Conservation (phyloP, 1,140 invertebrate species). For the Drosophila funebris region DNA sequence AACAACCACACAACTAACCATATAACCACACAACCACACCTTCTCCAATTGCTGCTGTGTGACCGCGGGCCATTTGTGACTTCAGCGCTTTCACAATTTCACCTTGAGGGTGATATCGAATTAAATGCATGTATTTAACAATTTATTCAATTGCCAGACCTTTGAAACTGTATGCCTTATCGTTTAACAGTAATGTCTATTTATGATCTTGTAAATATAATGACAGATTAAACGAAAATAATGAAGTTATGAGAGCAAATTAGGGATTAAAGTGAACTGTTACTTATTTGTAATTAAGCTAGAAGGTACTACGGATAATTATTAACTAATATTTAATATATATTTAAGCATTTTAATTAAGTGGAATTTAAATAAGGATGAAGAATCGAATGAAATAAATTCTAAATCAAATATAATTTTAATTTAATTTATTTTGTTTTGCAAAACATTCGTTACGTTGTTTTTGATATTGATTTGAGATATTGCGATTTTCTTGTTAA, state of each 20-base stretch:
- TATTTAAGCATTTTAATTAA: too few species aligned
- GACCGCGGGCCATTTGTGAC: slow-evolving; percentile 46
- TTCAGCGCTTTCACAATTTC: slow-evolving; percentile 71
- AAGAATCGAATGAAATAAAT: too few species aligned
- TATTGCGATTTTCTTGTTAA: too few species aligned
- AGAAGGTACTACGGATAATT: too few species aligned
- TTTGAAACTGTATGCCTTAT: background rate
- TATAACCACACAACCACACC: slow-evolving; percentile 25
- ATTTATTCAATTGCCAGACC: slow-evolving; percentile 4
- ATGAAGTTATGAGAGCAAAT: background rate
- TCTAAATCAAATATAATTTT: too few species aligned
- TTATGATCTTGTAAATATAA: background rate
- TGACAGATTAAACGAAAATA: background rate
- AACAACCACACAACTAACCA: background rate
- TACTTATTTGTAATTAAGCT: background rate
- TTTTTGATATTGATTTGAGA: too few species aligned
- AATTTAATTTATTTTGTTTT: too few species aligned
- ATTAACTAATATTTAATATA: too few species aligned
- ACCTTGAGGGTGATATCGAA: slow-evolving; percentile 57
- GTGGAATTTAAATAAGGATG: too few species aligned
- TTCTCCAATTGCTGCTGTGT: slow-evolving; percentile 35
- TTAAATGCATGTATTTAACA: slow-evolving; percentile 20
- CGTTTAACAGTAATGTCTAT: background rate
- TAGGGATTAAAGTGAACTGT: background rate
- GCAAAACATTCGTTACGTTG: too few species aligned